Evolutionary conservation across 2,797 vertebrate genomes (phyloP).

Genomic region (Triplophysa bombifrons): DNA sequence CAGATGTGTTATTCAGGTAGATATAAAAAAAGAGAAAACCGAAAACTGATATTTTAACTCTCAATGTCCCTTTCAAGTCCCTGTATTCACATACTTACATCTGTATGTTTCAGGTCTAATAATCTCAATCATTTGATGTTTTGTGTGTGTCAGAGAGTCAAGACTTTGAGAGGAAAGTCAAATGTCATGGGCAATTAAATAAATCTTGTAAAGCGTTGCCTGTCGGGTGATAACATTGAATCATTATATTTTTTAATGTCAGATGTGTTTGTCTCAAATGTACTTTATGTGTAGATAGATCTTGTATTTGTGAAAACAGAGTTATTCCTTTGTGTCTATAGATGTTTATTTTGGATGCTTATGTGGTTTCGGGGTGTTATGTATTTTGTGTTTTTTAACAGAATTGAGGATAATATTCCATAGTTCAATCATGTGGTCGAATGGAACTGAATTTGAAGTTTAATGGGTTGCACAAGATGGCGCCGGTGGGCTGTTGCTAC

Average conservation of each 20-base stretch:
- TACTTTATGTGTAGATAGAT: slow-evolving; percentile 29
- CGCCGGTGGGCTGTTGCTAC: too few species aligned
- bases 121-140: slow-evolving; percentile 10
- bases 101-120: slow-evolving; percentile 16
- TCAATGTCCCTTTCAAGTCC: neutral
- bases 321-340: slow-evolving; percentile 14
- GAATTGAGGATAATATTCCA: neutral
- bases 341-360: slow-evolving; percentile 18
- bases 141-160: neutral
- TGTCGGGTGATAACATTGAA: slow-evolving; percentile 10
- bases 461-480: too few species aligned
- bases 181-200: slow-evolving; percentile 9
- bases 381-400: neutral
- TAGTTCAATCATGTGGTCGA: neutral
- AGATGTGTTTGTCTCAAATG: slow-evolving; percentile 40
- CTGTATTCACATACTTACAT: slow-evolving; percentile 7
- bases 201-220: slow-evolving; percentile 26
- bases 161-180: neutral
- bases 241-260: slow-evolving; percentile 28
- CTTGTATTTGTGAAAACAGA: slow-evolving; percentile 48
- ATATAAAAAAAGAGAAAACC: too few species aligned
- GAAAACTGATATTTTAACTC: neutral
- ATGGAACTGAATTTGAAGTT: neutral
- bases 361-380: slow-evolving; percentile 25
- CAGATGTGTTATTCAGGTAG: too few species aligned